Percentiles rank a stretch among this genome's conserved stretches.
Conservation (phyloP, 2,113 vertebrate genomes). For the Pelodiscus sinensis region DNA sequence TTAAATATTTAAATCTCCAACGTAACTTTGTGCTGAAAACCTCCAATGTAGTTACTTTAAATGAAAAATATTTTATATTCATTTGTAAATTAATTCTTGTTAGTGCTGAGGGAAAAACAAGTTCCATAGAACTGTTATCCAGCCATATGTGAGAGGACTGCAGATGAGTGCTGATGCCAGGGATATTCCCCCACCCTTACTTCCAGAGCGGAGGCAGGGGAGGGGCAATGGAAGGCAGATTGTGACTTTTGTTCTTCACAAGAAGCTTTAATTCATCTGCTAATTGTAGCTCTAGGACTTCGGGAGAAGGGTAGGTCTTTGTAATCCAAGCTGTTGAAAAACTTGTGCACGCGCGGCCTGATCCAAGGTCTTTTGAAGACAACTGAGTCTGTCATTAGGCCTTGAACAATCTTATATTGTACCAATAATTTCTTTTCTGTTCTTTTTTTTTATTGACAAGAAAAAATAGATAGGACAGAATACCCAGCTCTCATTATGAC, state of each 20-base stretch:
- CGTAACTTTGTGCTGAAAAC: fast-evolving
- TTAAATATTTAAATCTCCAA: neutral
- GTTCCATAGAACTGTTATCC: neutral
- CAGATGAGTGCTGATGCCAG: neutral
- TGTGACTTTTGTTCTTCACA: neutral
- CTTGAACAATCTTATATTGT: neutral
- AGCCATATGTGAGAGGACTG: neutral
- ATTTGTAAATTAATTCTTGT: neutral
- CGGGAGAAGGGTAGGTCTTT: neutral
- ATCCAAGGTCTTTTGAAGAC: neutral
- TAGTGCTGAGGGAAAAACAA: neutral
- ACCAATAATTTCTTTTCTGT: neutral
- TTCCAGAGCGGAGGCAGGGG: neutral
- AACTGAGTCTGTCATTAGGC: neutral
- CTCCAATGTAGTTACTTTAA: neutral
- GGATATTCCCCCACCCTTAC: neutral
- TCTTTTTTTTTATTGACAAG: neutral
- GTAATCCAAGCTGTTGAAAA: neutral
- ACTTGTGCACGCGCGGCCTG: neutral
- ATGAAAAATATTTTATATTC: neutral
- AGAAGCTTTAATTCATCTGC: neutral
- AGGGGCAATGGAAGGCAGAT: neutral
- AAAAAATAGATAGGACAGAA: neutral
- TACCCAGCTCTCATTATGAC: neutral
- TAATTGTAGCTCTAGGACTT: neutral